phyloP scores from a whole-genome alignment of 2,888 invertebrate genomes.

The Agrochola lychnidis region DNA sequence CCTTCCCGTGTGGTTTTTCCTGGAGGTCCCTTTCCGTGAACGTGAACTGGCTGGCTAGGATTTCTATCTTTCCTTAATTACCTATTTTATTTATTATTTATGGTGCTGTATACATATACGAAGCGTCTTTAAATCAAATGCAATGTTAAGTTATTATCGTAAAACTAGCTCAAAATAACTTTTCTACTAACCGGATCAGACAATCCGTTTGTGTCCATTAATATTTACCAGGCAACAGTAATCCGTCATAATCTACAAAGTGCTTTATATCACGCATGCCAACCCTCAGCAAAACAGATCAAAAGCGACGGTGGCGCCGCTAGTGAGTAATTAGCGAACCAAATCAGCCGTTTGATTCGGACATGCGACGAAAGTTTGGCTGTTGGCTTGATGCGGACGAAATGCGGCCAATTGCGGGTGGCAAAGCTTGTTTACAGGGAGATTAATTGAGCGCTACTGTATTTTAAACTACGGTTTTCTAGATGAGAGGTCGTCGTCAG shows the following conservation, averaged over 20 bases:
- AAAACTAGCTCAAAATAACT: neutral
- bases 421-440: conserved; percentile 44
- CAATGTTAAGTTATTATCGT: neutral
- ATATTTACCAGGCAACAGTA: conserved; percentile 15
- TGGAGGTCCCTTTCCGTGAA: neutral
- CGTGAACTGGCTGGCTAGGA: neutral
- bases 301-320: conserved; percentile 52
- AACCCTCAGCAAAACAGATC: conserved; percentile 43
- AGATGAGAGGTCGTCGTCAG: no score
- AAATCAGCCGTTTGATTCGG: conserved; percentile 58
- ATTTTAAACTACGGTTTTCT: no score
- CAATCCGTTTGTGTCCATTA: conserved; percentile 16
- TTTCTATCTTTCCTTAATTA: neutral
- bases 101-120: neutral
- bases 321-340: conserved; percentile 64
- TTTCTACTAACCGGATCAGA: neutral
- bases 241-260: conserved; percentile 41
- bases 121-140: neutral
- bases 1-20: neutral
- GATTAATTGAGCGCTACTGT: conserved; percentile 26
- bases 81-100: neutral
- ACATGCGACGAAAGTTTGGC: conserved; percentile 45
- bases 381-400: conserved; percentile 28
- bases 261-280: conserved; percentile 1
- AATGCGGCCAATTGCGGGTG: conserved; percentile 45